These are phyloP conservation scores for Scolopax mira DNA, from an alignment of 2,113 vertebrate genomes.

Conservation along the genomic window DNA sequence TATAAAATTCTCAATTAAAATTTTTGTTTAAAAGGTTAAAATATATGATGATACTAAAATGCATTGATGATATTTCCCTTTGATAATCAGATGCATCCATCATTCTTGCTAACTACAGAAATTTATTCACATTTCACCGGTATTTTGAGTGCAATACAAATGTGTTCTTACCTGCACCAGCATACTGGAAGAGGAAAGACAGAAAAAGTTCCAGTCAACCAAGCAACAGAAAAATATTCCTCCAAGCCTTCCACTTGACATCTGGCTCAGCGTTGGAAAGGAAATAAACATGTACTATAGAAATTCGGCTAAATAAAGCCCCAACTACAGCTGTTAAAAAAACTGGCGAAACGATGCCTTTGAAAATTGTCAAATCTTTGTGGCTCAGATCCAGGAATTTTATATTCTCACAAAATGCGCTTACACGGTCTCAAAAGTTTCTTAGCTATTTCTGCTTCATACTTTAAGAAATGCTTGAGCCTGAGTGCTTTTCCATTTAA, in stretches of 20 bases:
- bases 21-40: background rate
- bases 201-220: background rate
- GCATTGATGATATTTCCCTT: background rate
- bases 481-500: background rate
- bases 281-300: background rate
- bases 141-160: background rate
- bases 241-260: background rate
- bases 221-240: background rate
- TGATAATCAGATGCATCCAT: background rate
- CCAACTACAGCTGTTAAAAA: slow-evolving; percentile 7
- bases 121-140: background rate
- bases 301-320: slow-evolving; percentile 16
- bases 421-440: background rate
- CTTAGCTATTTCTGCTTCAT: background rate
- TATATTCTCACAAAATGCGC: background rate
- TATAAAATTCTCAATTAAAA: background rate
- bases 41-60: background rate
- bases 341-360: background rate
- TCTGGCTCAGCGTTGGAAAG: background rate
- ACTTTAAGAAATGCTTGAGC: background rate
- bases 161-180: background rate
- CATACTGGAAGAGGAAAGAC: background rate
- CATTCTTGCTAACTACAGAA: background rate
- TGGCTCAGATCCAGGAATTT: background rate
- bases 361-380: background rate